Evolutionary conservation across 2,797 vertebrate species (phyloP).

Genomic region (Pseudocheirus occidentalis): DNA sequence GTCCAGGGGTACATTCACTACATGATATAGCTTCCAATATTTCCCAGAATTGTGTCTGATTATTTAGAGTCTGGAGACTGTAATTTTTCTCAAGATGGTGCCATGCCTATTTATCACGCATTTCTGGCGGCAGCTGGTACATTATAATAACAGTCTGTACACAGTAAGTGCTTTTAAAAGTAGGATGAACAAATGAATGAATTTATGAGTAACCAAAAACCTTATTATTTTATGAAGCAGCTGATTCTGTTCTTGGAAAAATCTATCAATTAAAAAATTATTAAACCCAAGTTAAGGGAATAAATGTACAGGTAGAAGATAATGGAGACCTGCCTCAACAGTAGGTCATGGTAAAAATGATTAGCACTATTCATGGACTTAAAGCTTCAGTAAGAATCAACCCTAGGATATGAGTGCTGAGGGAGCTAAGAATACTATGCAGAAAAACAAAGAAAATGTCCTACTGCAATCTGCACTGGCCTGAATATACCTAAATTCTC

Average conservation of each 20-base stretch:
- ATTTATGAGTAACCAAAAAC: background rate
- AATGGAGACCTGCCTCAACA: background rate
- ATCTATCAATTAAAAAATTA: background rate
- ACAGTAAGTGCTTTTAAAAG: background rate
- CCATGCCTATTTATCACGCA: background rate
- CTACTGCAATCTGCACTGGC: background rate
- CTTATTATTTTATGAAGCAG: background rate
- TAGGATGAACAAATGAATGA: background rate
- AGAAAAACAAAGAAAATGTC: background rate
- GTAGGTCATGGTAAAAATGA: background rate
- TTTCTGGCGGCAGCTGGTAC: background rate
- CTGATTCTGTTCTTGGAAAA: background rate
- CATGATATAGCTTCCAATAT: background rate
- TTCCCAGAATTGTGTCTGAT: background rate
- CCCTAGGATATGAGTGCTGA: background rate
- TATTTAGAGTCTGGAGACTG: background rate
- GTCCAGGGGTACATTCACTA: background rate
- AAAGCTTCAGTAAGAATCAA: background rate
- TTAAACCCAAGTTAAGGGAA: background rate
- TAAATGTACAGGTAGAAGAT: background rate
- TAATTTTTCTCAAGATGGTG: background rate
- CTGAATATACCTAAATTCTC: background rate
- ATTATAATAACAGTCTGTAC: background rate
- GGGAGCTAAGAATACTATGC: background rate
- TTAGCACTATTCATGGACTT: background rate